Percentiles rank a stretch among this genome's conserved stretches.
Conservation (phyloP, 1,140 invertebrate genomes). For the Penaeus vannamei region DNA sequence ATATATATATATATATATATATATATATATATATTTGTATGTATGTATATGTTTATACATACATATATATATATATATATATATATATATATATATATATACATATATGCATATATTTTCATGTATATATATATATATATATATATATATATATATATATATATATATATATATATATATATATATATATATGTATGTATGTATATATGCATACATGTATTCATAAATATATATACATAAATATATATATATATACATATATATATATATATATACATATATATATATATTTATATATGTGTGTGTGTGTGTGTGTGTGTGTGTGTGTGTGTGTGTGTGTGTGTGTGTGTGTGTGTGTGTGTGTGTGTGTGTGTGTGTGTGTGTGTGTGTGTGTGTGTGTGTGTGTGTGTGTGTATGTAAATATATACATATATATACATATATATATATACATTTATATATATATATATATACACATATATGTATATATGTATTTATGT, state of each 20-base stretch:
- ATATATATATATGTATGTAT: not conserved
- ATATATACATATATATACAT: too few species aligned
- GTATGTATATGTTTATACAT: not conserved
- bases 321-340: not conserved
- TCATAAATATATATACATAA: constrained; percentile 12
- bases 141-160: not conserved
- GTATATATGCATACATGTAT: not conserved
- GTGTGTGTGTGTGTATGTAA: too few species aligned
- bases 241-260: not conserved
- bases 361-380: too few species aligned
- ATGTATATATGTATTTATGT: too few species aligned
- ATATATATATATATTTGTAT: constrained; percentile 2
- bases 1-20: constrained; percentile 7
- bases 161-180: constrained; percentile 4
- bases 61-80: constrained; percentile 3
- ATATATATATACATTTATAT: too few species aligned
- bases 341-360: too few species aligned
- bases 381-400: too few species aligned
- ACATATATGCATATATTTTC: not conserved
- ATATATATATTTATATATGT: not conserved
- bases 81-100: constrained; percentile 18
- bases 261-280: constrained; percentile 14
- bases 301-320: not conserved
- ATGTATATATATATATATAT: not conserved
- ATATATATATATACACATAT: too few species aligned